phyloP scores from a whole-genome alignment of 2,888 invertebrate genomes.

The Drosophila putrida region DNA sequence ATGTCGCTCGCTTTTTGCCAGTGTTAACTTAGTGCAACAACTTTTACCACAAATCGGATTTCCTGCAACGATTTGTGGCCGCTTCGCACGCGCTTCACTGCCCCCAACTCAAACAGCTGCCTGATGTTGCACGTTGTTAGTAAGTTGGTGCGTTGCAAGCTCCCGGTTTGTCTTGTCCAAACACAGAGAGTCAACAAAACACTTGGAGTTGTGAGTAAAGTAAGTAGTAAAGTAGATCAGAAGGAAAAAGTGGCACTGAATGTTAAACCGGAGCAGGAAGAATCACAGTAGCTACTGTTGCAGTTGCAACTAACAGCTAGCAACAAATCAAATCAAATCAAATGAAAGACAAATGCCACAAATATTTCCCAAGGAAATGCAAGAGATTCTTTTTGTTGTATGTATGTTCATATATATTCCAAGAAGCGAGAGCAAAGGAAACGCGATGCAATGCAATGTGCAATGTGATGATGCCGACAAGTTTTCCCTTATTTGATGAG shows the following conservation, averaged over 20 bases:
- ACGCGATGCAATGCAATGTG: slow-evolving; percentile 23
- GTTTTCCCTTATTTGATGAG: slow-evolving; percentile 68
- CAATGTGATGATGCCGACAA: slow-evolving; percentile 29
- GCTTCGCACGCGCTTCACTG: slow-evolving; percentile 36
- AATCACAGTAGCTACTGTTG: slow-evolving; percentile 45
- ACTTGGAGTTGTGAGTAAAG: slow-evolving; percentile 1
- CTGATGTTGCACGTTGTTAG: too few species aligned
- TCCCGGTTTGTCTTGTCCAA: slow-evolving; percentile 28
- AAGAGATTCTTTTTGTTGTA: slow-evolving; percentile 68
- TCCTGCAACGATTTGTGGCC: slow-evolving; percentile 74
- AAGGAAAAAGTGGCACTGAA: slow-evolving; percentile 39
- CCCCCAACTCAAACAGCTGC: slow-evolving; percentile 29
- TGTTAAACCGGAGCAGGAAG: slow-evolving; percentile 72
- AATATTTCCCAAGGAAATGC: slow-evolving; percentile 82
- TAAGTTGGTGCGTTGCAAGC: slow-evolving; percentile 1
- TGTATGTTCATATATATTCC: slow-evolving; percentile 49
- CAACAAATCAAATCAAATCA: slow-evolving; percentile 56
- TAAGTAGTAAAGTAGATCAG: slow-evolving; percentile 66
- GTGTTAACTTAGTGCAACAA: slow-evolving; percentile 57
- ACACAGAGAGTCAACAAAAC: slow-evolving; percentile 7
- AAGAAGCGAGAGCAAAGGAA: slow-evolving; percentile 61
- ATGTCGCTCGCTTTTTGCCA: slow-evolving; percentile 25
- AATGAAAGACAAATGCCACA: slow-evolving; percentile 72
- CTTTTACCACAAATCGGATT: slow-evolving; percentile 82
- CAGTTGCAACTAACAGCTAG: background rate